Evolutionary conservation across 2,797 vertebrate genomes (phyloP).

Genomic region (Gallinago nigripennis): DNA sequence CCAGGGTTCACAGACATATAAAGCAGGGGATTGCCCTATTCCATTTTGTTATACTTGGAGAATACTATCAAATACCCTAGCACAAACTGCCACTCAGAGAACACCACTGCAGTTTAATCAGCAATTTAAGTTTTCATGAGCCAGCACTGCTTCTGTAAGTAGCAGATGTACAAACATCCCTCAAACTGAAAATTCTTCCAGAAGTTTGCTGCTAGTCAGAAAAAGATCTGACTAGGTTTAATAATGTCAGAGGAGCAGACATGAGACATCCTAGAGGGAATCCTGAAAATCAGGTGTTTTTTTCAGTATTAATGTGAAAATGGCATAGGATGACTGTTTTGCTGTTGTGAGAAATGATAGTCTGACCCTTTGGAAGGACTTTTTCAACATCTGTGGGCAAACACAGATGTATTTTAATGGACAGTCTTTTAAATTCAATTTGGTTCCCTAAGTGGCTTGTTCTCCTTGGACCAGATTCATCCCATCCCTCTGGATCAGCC

Average conservation of each 20-base stretch:
- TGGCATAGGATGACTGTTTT: rapidly evolving
- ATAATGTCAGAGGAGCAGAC: background rate
- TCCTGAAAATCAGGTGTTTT: background rate
- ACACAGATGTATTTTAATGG: background rate
- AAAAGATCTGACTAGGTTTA: background rate
- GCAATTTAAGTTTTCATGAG: background rate
- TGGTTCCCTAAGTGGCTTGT: background rate
- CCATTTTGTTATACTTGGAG: background rate
- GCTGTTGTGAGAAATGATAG: background rate
- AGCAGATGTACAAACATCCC: background rate
- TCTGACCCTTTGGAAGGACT: background rate
- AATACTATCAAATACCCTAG: background rate
- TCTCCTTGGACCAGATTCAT: background rate
- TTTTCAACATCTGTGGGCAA: background rate
- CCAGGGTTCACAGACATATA: background rate
- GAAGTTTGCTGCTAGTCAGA: background rate
- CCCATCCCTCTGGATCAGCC: background rate
- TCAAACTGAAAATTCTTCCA: background rate
- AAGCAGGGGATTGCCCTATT: background rate
- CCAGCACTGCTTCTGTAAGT: rapidly evolving
- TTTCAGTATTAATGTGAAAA: background rate
- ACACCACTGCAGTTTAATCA: background rate
- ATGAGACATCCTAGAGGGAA: background rate
- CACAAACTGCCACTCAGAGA: background rate
- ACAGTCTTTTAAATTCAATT: background rate